phyloP scores from a whole-genome alignment of 2,113 vertebrate species.

The Myrmecobius fasciatus region DNA sequence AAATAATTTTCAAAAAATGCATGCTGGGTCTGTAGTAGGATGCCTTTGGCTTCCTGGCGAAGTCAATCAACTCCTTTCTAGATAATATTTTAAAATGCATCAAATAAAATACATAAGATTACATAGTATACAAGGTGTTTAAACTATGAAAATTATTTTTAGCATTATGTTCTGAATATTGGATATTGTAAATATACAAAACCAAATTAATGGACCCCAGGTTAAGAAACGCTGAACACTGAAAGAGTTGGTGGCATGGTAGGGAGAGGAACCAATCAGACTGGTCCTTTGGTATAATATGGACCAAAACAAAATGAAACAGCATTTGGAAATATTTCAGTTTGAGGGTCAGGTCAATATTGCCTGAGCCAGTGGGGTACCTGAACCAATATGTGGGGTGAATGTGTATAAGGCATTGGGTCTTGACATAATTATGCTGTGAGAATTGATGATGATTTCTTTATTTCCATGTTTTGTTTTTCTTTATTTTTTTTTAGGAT shows the following conservation, averaged over 20 bases:
- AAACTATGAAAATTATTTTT: no score
- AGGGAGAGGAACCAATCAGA: neutral
- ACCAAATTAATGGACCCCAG: neutral
- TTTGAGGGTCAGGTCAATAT: neutral
- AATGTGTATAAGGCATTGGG: neutral
- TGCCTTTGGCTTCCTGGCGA: neutral
- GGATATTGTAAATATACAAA: neutral
- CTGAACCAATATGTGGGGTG: neutral
- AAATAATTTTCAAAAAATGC: neutral
- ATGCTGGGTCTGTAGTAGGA: neutral
- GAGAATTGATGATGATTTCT: neutral
- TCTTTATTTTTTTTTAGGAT: slow-evolving; percentile 16
- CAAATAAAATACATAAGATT: neutral
- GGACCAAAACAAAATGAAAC: neutral
- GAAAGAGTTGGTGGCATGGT: slow-evolving; percentile 11
- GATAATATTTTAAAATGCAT: neutral
- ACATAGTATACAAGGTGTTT: slow-evolving; percentile 37
- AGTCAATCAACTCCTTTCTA: neutral
- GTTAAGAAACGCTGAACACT: neutral
- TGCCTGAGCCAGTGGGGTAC: neutral
- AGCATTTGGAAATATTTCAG: slow-evolving; percentile 21
- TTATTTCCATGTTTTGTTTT: slow-evolving; percentile 9
- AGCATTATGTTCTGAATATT: no score
- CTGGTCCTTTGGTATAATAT: neutral
- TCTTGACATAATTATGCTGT: neutral